These are phyloP conservation scores for Chironomus striatipennis DNA, from an alignment of 1,140 invertebrate genomes.

Conservation along the genomic window DNA sequence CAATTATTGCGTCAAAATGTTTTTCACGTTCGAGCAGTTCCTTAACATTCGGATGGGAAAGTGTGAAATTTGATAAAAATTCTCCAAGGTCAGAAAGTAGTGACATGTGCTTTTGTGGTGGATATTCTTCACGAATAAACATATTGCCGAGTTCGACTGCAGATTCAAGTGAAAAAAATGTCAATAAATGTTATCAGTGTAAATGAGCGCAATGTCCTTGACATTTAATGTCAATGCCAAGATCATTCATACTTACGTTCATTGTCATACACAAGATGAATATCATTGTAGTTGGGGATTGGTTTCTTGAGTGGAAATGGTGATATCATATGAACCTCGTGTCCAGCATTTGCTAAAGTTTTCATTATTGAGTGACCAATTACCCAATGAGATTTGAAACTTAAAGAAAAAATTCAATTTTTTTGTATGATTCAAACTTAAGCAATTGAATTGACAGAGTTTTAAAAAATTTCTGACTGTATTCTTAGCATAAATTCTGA, in stretches of 20 bases:
- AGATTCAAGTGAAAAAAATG: too few species aligned
- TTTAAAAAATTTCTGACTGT: too few species aligned
- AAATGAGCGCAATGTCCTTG: too few species aligned
- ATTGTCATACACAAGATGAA: conserved; percentile 30
- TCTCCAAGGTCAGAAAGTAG: background rate
- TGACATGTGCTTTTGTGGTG: background rate
- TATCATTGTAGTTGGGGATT: conserved; percentile 44
- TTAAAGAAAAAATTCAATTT: too few species aligned
- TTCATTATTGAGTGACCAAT: conserved; percentile 44
- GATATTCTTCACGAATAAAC: background rate
- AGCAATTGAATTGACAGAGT: too few species aligned
- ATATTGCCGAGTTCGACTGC: background rate
- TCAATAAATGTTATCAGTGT: too few species aligned
- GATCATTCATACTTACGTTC: background rate
- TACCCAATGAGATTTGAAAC: conserved; percentile 48
- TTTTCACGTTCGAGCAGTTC: background rate
- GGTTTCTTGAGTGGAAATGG: conserved; percentile 42
- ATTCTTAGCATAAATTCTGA: too few species aligned
- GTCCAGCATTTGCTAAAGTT: conserved; percentile 46
- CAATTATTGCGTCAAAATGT: conserved; percentile 35
- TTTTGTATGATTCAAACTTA: too few species aligned
- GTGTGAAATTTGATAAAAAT: background rate
- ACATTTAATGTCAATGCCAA: too few species aligned
- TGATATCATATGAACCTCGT: conserved; percentile 48
- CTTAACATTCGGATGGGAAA: background rate